Evolutionary conservation across 2,113 vertebrate species (phyloP).

Genomic region (Vanacampus margaritifer): DNA sequence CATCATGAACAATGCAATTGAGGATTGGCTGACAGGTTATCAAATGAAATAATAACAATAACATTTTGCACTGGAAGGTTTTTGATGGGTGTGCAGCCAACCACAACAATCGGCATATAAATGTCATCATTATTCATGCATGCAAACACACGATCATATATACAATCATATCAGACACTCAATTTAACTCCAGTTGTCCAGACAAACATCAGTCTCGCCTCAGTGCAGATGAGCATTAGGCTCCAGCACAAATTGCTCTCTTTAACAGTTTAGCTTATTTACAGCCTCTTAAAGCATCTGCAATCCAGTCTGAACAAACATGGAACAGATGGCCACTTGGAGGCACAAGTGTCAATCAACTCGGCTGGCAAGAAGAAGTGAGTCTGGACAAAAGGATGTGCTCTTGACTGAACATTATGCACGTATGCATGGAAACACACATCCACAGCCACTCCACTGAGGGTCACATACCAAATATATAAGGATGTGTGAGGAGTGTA

Average conservation of each 20-base stretch:
- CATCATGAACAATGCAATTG: constrained; percentile 17
- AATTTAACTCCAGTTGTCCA: constrained; percentile 7
- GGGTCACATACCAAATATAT: background rate
- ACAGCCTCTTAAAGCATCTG: constrained; percentile 33
- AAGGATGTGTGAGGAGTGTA: background rate
- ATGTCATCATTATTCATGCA: constrained; percentile 7
- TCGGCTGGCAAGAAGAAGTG: constrained; percentile 14
- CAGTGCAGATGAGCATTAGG: constrained; percentile 22
- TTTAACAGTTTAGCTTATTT: constrained; percentile 50
- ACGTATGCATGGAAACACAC: constrained; percentile 37
- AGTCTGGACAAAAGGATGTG: constrained; percentile 13
- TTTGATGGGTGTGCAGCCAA: constrained; percentile 7
- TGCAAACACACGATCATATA: constrained; percentile 7
- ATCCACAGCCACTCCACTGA: background rate
- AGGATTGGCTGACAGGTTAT: constrained; percentile 21
- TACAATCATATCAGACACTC: background rate
- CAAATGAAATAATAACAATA: constrained; percentile 23
- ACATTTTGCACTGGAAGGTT: constrained; percentile 1
- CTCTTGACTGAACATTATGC: constrained; percentile 18
- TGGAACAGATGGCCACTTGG: constrained; percentile 55
- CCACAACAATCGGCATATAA: background rate
- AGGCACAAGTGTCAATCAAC: constrained; percentile 53
- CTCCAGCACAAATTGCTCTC: constrained; percentile 26
- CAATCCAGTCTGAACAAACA: constrained; percentile 36
- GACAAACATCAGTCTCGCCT: constrained; percentile 4